phyloP scores from a whole-genome alignment of 2,113 vertebrate species.

The Lagenorhynchus albirostris region DNA sequence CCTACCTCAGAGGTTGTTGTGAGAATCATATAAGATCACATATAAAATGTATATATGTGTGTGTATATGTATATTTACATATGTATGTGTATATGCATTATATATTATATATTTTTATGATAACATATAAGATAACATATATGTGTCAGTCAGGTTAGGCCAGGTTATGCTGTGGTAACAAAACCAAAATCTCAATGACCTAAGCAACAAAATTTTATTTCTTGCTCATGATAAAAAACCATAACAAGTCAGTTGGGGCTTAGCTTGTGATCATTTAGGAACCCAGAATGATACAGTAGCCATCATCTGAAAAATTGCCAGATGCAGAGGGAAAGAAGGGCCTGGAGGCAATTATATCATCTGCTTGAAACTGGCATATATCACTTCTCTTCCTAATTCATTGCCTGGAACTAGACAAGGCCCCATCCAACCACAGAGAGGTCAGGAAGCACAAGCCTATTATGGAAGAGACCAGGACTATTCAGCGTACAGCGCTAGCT shows the following conservation, averaged over 20 bases:
- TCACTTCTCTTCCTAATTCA: neutral
- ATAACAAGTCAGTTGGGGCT: neutral
- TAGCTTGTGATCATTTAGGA: neutral
- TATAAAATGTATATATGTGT: neutral
- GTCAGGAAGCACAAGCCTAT: neutral
- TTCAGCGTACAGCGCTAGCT: neutral
- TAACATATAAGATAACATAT: neutral
- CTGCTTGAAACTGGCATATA: neutral
- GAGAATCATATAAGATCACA: neutral
- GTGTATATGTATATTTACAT: neutral
- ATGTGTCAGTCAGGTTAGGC: neutral
- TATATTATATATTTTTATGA: neutral
- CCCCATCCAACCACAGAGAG: neutral
- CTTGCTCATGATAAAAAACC: neutral
- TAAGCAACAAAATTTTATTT: neutral
- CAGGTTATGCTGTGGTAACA: neutral
- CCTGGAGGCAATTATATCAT: neutral
- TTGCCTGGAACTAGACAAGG: neutral
- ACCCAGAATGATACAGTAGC: neutral
- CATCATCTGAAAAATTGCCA: neutral
- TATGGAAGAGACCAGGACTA: neutral
- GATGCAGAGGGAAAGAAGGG: neutral
- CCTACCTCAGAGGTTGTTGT: neutral
- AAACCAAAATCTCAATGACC: neutral
- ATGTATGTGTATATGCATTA: neutral